Evolutionary conservation across 1,140 invertebrate species (phyloP), one percentile per base, ranked within the genome.

Genomic region (Drosophila nigrodunni): DNA sequence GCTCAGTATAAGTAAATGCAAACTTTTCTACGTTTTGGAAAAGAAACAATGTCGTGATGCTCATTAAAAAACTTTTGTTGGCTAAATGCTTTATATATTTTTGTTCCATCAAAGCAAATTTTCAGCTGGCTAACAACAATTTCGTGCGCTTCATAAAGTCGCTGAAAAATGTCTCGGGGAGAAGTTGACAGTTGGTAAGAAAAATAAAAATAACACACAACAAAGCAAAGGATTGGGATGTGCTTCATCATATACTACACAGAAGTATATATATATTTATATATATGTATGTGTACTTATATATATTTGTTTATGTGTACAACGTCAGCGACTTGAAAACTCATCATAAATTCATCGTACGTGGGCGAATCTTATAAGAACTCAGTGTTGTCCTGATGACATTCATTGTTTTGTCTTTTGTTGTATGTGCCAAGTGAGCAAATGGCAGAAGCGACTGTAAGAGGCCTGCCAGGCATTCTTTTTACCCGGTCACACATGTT

Each of bases 401-500:
- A 89, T 82, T 89, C 85, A 88, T 88, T 88, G 83, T 88, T 87
- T 89, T 88, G 83, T 83, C 61, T 81, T 21, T 41, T 57, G 35
- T 57, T 57, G 37, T 57, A 8, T 39, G 74, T 80, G 74, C 73
- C 78, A 35, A 52, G 62, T 18, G 47, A 41, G 47, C 70, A 82
- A 78, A 78, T 75, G 80, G 82, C 80, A 75, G 44, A 72, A 74
- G 41, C 46, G 13, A 30, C 25, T 30, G 25, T 30, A 30, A 37
- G 34, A 6, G 43, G 18, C 10, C 61, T 50, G 13, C 18, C 49
- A 46, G 44, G 65, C 49, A 67, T 70, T 69, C 59, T 50, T 69
- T 62, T 10, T 34, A 39, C 41, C 13, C 43, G 6, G 61, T 21
- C 18, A 25, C 62, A 54, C 52, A 68, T 67, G 64, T 18, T 47